Evolutionary conservation across 2,797 vertebrate genomes (phyloP), one percentile per base, ranked within the genome.

Genomic region (Pipistrellus pygmaeus): DNA sequence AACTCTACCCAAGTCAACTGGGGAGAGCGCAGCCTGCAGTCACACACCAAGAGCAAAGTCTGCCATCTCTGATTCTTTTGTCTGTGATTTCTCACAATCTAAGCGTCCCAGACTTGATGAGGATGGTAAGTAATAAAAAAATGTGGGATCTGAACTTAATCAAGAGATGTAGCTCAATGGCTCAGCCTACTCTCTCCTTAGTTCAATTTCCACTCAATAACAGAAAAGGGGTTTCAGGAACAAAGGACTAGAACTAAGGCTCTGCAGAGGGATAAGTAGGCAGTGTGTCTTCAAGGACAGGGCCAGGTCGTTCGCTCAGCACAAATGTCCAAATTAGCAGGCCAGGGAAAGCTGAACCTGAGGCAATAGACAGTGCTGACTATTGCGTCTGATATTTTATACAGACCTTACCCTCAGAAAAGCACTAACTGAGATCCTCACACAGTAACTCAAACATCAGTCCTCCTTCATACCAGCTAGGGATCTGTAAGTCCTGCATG

Each of bases 31-130:
- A 41, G 6, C 38, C 38, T 41, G 38, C 38, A 41, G 38, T 41
- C 38, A 41, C 6, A 41, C 20, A 69, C 20, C 32, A 38, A 35
- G 5, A 23, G 20, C 6, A 38, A 23, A 23, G 32, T 69, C 35
- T n/a, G 11, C 35, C 68, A 20, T 32, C 8, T 35, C 8, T 68
- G 1, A 35, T 20, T 25, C 89, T n/a, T 25, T 55, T 4, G 12
- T 41, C 3, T 25, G 8, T 14, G 1, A 21, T 4, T 84, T 77
- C 8, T 55, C 23, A 1, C 3, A 3, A 1, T 0, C 0, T 0
- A 1, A 75, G 17, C 13, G 25, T 8, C 2, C 2, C 5, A 1
- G 0, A 51, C 1, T 5, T 60, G 18, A 87, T 5, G 18, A 80
- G 0, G 5, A 57, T 3, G 66, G 86, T 93, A 90, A 92, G 68